Evolutionary conservation across 1,140 invertebrate genomes (phyloP), one percentile per base, ranked within the genome.

Genomic region (Kradibia gibbosae): DNA sequence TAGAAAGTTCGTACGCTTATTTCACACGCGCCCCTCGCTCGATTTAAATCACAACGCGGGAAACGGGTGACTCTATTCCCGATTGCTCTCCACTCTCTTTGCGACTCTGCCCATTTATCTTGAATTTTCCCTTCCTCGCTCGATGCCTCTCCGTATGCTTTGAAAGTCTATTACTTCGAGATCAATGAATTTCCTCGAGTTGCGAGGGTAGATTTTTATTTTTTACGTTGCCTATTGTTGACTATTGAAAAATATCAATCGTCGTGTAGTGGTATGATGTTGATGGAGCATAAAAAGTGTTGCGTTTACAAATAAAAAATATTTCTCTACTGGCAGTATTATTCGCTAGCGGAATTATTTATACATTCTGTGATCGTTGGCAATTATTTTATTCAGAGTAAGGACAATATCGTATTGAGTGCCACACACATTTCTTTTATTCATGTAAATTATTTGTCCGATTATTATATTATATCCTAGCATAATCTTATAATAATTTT

Each of bases 351-450:
- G 39, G 11, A 39, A 67, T 67, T 10, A 22, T 39, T 67, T 17
- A 39, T 67, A 67, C 15, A 39, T 39, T 39, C 36, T 39, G 39
- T 8, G 34, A 67, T 67, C 11, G 62, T 8, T 39, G 62, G 39
- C 62, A 67, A 67, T 67, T 67, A 67, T 67, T 36, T 67, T 67
- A 67, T 67, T 67, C 39, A 67, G n/a, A n/a, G n/a, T n/a, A n/a
- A n/a, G n/a, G n/a, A n/a, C n/a, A n/a, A n/a, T n/a, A n/a, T n/a
- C n/a, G n/a, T n/a, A n/a, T n/a, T n/a, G n/a, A n/a, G n/a, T n/a
- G n/a, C n/a, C n/a, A n/a, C n/a, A n/a, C n/a, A n/a, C n/a, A 39
- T 39, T 67, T 67, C 39, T 39, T 39, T 67, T 67, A 67, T 39
- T 67, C 62, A 36, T 65, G 36, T 67, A 67, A 67, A 67, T 67